These are phyloP conservation scores for Crocuta crocuta DNA, from an alignment of 2,113 vertebrate genomes.

Conservation along the genomic window DNA sequence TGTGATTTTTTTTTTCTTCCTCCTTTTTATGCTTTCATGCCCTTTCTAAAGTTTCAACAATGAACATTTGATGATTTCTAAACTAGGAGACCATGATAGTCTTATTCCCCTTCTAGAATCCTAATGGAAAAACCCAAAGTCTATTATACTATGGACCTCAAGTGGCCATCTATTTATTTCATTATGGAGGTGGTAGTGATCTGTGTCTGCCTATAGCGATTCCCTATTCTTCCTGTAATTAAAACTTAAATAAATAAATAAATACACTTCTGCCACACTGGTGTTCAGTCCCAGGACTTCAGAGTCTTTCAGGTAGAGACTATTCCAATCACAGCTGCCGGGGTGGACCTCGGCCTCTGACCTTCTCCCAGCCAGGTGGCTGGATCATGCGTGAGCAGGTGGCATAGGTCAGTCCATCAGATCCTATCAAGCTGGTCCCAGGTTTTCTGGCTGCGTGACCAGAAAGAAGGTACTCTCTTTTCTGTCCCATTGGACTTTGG, in stretches of 20 bases:
- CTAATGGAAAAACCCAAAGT: neutral
- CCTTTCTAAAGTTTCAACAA: conserved; percentile 27
- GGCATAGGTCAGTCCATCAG: neutral
- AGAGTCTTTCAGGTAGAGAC: neutral
- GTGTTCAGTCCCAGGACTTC: fast-evolving
- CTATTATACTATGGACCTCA: neutral
- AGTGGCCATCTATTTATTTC: neutral
- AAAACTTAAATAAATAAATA: no score
- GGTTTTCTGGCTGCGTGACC: neutral
- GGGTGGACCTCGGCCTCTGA: neutral
- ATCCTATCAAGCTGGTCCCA: neutral
- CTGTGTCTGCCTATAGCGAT: no score
- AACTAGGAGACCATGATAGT: neutral
- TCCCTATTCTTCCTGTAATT: neutral
- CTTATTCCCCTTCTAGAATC: conserved; percentile 18
- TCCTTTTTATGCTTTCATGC: neutral
- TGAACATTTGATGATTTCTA: neutral
- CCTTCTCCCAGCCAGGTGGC: neutral
- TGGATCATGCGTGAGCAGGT: neutral
- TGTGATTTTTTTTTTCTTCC: neutral
- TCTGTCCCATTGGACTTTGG: neutral
- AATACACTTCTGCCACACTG: neutral
- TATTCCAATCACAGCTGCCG: neutral
- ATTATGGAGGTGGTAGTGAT: no score
- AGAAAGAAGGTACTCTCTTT: neutral